These are phyloP conservation scores for Holothuria glaberrima DNA, from an alignment of 35 echinoderm and acorn worm species.

Conservation along the genomic window DNA sequence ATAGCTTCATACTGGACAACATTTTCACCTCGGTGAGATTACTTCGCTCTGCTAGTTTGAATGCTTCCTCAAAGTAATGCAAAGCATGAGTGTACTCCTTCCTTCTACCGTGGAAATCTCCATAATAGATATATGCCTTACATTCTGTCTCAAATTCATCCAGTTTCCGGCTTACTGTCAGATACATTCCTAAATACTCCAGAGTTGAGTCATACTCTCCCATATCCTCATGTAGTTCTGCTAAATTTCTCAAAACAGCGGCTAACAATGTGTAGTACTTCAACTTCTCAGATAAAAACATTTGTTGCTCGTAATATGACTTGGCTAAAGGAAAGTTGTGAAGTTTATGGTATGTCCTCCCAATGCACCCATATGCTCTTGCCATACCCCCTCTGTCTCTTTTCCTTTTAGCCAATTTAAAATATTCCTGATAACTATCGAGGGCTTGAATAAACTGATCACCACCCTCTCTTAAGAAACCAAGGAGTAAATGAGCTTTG, in stretches of 20 bases:
- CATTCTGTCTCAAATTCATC: conserved; percentile 97
- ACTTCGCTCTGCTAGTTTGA: conserved; percentile 65
- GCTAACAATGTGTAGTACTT: conserved; percentile 76
- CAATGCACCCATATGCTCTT: conserved; percentile 87
- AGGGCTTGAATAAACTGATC: conserved; percentile 75
- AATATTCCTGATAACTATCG: conserved; percentile 80
- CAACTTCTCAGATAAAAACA: conserved; percentile 76
- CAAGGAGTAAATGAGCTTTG: conserved; percentile 75
- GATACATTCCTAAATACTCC: conserved; percentile 74
- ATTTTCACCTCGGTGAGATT: conserved; percentile 47
- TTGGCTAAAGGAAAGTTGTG: conserved; percentile 74
- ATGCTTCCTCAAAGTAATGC: conserved; percentile 82
- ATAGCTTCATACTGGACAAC: conserved; percentile 58
- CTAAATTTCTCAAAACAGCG: conserved; percentile 71
- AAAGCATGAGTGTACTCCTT: conserved; percentile 65
- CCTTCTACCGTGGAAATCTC: conserved; percentile 66
- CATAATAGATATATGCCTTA: conserved; percentile 70
- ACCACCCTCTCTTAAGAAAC: conserved; percentile 67
- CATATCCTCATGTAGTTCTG: conserved; percentile 65
- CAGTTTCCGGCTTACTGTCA: conserved; percentile 78
- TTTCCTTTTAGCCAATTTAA: conserved; percentile 56
- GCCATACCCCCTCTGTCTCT: conserved; percentile 82
- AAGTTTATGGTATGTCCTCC: conserved; percentile 75
- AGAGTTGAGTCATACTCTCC: conserved; percentile 56
- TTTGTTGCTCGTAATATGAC: conserved; percentile 89